Percentiles rank a stretch among this genome's conserved stretches.
These are phyloP conservation scores for Pseudorectes ferrugineus DNA, from an alignment of 2,113 vertebrate species.

Conservation along the genomic window DNA sequence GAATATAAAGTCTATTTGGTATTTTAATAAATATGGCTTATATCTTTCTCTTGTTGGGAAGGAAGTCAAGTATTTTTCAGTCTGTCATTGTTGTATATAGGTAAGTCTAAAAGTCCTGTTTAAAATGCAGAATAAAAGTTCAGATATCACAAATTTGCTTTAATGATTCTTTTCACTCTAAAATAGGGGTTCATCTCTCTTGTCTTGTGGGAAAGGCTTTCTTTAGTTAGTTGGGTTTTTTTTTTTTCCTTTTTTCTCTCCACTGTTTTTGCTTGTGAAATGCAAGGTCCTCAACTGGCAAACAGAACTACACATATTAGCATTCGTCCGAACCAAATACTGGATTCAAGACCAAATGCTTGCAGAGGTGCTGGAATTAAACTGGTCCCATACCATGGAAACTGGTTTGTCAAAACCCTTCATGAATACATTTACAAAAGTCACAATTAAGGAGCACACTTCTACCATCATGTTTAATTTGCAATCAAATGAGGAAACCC, in stretches of 20 bases:
- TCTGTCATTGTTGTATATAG: background rate
- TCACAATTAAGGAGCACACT: background rate
- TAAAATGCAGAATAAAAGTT: background rate
- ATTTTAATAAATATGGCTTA: background rate
- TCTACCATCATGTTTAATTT: background rate
- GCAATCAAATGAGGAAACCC: background rate
- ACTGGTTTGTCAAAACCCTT: background rate
- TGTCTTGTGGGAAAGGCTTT: background rate
- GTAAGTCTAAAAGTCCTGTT: background rate
- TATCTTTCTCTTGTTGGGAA: background rate
- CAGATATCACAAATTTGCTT: background rate
- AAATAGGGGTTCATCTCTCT: background rate
- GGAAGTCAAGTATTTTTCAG: background rate
- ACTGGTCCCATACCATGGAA: background rate
- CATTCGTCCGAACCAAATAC: background rate
- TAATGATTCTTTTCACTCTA: background rate
- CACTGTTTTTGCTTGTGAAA: background rate
- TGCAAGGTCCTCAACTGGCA: rapidly evolving
- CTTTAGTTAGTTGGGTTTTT: background rate
- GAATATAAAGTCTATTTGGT: background rate
- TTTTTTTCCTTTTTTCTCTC: background rate
- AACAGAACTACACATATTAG: background rate
- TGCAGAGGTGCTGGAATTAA: background rate
- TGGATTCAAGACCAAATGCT: background rate
- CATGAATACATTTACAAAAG: background rate